Conservation (phyloP, 92 coral and sea anemone species). For the Montipora capitata region DNA sequence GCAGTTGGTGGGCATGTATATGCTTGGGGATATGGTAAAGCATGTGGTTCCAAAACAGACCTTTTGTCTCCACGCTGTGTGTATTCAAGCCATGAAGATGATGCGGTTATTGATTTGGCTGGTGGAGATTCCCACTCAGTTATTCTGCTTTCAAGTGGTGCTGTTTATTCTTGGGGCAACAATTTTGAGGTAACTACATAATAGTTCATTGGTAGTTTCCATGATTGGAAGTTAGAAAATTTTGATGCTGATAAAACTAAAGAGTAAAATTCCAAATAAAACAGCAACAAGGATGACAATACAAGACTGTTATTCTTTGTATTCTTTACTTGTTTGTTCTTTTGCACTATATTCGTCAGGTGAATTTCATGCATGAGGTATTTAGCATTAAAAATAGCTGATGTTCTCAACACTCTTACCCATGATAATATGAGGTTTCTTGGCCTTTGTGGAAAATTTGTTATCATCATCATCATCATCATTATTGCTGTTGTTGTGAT, state of each 20-base stretch:
- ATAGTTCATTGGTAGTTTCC: neutral
- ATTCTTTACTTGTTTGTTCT: no score
- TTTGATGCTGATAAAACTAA: neutral
- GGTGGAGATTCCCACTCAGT: constrained; percentile 98
- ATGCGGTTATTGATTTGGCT: constrained; percentile 65
- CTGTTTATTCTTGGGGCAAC: constrained; percentile 89
- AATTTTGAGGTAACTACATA: constrained; percentile 90
- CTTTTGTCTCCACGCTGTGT: constrained; percentile 71
- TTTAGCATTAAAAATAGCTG: no score
- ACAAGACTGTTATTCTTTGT: no score
- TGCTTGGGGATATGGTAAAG: constrained; percentile 99
- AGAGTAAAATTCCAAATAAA: neutral
- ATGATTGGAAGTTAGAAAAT: neutral
- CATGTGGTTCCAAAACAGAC: constrained; percentile 90
- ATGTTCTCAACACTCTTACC: no score
- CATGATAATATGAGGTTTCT: neutral
- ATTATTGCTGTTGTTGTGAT: no score
- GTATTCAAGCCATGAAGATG: constrained; percentile 29
- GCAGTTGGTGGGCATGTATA: constrained; percentile 83
- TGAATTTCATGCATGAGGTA: no score
- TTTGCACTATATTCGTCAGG: no score
- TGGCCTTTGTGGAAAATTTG: no score
- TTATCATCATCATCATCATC: no score
- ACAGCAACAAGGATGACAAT: no score
- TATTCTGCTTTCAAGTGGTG: constrained; percentile 81